phyloP scores from a whole-genome alignment of 2,888 invertebrate genomes.

The Germaria angustata region DNA sequence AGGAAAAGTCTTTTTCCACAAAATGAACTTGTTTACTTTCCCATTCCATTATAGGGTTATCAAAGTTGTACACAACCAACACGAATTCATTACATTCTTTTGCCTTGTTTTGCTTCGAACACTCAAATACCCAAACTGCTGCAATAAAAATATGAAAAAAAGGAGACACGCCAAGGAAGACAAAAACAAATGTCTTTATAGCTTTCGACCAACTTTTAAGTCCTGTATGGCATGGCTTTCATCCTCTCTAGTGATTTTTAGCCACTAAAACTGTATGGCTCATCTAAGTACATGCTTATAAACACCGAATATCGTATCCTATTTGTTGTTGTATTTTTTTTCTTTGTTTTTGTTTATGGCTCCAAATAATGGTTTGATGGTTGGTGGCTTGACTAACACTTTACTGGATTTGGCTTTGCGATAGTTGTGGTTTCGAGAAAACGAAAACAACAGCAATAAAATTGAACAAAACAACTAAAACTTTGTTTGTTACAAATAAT shows the following conservation, averaged over 20 bases:
- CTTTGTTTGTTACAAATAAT: slow-evolving; percentile 63
- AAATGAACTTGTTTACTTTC: too few species aligned
- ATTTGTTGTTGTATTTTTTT: background rate
- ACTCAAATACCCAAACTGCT: background rate
- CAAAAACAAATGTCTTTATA: slow-evolving; percentile 57
- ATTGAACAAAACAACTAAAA: slow-evolving; percentile 35
- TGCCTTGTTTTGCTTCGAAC: background rate
- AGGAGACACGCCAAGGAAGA: slow-evolving; percentile 22
- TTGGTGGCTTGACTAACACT: slow-evolving; percentile 52
- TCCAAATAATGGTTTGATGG: slow-evolving; percentile 12
- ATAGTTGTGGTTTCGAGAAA: slow-evolving; percentile 44
- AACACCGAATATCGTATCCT: background rate
- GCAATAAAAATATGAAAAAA: background rate
- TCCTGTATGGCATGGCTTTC: background rate
- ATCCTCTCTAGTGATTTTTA: background rate
- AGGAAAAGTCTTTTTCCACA: too few species aligned
- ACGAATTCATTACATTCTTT: background rate
- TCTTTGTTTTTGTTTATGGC: background rate
- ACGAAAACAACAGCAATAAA: slow-evolving; percentile 43
- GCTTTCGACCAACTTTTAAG: slow-evolving; percentile 34
- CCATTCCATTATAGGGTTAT: background rate
- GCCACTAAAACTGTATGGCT: background rate
- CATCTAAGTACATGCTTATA: background rate
- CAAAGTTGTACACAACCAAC: background rate
- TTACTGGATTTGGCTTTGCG: slow-evolving; percentile 53